Evolutionary conservation across 37 sponge, comb jelly and placozoan genomes (phyloP), one percentile per base, ranked within the genome.

Genomic region (Axinella damicornis): DNA sequence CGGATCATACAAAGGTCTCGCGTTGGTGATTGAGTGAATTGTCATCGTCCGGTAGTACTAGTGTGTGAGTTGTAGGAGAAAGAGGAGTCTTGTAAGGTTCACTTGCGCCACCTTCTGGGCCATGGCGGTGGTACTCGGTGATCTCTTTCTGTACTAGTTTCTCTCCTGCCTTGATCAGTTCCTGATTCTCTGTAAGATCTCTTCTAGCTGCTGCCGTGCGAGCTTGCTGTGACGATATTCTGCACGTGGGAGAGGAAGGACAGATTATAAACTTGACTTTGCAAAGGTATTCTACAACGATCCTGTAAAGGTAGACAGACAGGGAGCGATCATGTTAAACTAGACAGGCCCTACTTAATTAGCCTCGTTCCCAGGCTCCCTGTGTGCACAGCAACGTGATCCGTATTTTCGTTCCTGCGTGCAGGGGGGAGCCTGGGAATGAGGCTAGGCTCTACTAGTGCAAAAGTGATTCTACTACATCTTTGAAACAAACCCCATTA

Each of bases 141-240:
- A 80, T 79, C 75, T 87, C 88, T 32, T 66, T 60, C 33, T 87
- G 28, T 15, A 80, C 38, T 46, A 87, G 74, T 30, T 56, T 35
- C 24, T 80, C 75, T 0, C 88, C 88, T 14, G 41, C 36, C 21
- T 72, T 58, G 30, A 80, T 72, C 58, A 87, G 81, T 20, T 65
- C 33, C 20, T 67, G 68, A 32, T 62, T 74, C 19, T 66, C 61
- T 1, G 62, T 41, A 21, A 63, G 53, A 0, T 54, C 41, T 21
- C 39, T 53, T 34, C 61, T 60, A 30, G n/a, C 46, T 46, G 76
- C 59, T 40, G 37, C 69, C 54, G 69, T 69, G n/a, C 78, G 38
- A 9, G 46, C 4, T 25, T 37, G 76, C 24, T 11, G 19, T 16
- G 71, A 60, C 17, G 27, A 24, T 57, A 57, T 46, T 46, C 46